Base-by-base conservation (phyloP, 2,797 vertebrate genomes). In the Lateolabrax maculatus region DNA sequence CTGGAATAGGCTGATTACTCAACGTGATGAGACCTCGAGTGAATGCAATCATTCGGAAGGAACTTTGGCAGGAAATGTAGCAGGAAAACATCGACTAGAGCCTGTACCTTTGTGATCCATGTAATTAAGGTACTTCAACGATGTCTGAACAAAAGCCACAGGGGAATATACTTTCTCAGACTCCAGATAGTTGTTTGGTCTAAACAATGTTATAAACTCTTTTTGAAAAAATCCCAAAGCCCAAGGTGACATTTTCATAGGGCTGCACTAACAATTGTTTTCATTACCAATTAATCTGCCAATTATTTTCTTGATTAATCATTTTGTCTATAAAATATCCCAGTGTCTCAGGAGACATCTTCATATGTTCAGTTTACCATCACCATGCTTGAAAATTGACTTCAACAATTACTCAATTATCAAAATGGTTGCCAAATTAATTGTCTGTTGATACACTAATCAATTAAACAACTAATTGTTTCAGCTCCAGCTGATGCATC, bases 1-100 rank as follows among this genome's bases (percentile, higher is more conserved):
- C 75, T 90, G 85, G 71, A 92, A 90, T 61, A 37, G 84, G 60
- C 68, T 80, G 84, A 89, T 91, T 88, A 60, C 79, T 67, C 78
- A 12, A 84, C 51, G 70, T 87, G 84, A 90, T 8, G 58, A 79
- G 66, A 75, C 51, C 56, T 79, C 1, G 39, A 79, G 68, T 44
- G 67, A 82, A 74, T 3, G 67, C 51, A 84, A 85, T 77, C 81
- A 79, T 34, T 69, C 9, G 11, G 36, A 69, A 83, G 71, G 82
- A 90, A 72, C 49, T 81, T 75, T 58, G 57, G 19, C 49, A 62
- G 58, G 65, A 81, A 60, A 70, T 75, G 44, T 39, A 41, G 11
- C 63, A 34, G 48, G 79, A 73, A 82, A 73, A n/a, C n/a, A n/a
- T n/a, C n/a, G n/a, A n/a, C n/a, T 13, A 0, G 15, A 66, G 34